phyloP scores from a whole-genome alignment of 2,113 vertebrate genomes.

The Ceyx margarethae region DNA sequence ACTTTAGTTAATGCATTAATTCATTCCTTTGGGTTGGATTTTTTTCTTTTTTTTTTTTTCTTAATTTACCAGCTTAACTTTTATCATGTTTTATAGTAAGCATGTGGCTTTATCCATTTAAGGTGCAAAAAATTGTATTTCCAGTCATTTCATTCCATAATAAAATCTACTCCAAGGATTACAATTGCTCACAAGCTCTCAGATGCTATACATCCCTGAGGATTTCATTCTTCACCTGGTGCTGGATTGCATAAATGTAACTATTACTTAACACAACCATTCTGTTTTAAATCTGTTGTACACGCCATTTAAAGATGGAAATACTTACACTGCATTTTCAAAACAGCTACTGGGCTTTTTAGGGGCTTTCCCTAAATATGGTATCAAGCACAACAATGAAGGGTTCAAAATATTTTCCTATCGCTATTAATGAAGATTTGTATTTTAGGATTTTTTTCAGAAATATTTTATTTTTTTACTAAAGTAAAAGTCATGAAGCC shows the following conservation, averaged over 20 bases:
- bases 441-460: neutral
- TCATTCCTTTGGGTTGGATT: neutral
- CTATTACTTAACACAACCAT: neutral
- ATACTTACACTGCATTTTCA: neutral
- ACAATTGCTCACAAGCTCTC: neutral
- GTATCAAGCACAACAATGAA: neutral
- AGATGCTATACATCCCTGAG: neutral
- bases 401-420: neutral
- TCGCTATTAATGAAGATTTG: neutral
- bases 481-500: neutral
- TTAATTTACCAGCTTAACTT: neutral
- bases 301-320: neutral
- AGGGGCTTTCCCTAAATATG: neutral
- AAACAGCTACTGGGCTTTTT: neutral
- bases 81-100: neutral
- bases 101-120: neutral
- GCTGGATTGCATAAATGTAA: neutral
- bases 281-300: neutral
- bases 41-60: neutral
- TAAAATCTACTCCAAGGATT: neutral
- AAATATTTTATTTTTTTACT: neutral
- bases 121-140: neutral
- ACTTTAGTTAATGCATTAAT: neutral
- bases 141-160: neutral
- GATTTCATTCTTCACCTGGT: neutral